Evolutionary conservation across 2,797 vertebrate genomes (phyloP).

Genomic region (Oreochromis grahami): DNA sequence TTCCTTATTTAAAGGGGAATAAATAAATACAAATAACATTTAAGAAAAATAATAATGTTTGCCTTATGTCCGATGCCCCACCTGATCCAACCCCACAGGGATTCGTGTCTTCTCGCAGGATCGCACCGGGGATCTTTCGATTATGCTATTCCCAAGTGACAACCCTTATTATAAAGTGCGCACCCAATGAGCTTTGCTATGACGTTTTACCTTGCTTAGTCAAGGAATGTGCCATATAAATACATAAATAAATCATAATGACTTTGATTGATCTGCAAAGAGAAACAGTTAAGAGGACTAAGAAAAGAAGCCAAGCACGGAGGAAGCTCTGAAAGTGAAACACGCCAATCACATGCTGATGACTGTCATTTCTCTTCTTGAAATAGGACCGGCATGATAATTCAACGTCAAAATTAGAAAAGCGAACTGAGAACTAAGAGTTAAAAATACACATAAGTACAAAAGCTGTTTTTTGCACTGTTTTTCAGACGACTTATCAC

Average conservation of each 20-base stretch:
- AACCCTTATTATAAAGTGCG: not conserved
- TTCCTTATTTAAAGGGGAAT: not conserved
- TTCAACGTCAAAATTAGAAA: not conserved
- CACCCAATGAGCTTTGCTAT: not conserved
- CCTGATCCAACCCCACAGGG: not conserved
- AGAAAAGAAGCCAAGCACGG: not conserved
- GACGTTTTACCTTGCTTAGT: not conserved
- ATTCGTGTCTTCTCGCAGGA: not conserved
- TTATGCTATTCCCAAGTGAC: not conserved
- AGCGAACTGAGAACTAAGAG: not conserved
- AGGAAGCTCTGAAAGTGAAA: not conserved
- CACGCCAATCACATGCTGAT: not conserved
- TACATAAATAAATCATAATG: conserved; percentile 1
- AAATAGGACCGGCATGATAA: not conserved
- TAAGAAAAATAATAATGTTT: not conserved
- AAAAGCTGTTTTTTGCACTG: not conserved
- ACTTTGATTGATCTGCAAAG: conserved; percentile 16
- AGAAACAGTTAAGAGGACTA: not conserved
- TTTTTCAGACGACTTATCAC: not conserved
- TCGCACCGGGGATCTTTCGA: not conserved
- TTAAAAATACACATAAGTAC: not conserved
- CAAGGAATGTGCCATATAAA: conserved; percentile 3
- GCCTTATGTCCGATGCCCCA: rapidly evolving
- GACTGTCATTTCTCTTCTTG: not conserved
- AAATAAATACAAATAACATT: not conserved